Evolutionary conservation across 1,140 invertebrate species (phyloP).

Genomic region (Diuraphis noxia): DNA sequence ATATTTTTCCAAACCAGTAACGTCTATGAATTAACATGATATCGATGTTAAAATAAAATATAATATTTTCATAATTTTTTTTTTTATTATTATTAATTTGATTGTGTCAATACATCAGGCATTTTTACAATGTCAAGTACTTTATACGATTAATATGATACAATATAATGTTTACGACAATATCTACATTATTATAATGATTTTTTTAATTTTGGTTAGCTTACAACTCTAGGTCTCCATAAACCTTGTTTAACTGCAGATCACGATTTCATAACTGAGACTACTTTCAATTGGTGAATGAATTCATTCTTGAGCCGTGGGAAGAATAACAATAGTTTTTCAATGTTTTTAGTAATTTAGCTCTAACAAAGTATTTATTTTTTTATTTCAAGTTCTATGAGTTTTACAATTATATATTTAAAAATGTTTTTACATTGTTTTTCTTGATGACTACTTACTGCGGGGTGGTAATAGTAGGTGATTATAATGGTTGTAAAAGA

Average conservation of each 20-base stretch:
- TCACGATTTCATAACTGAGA: background rate
- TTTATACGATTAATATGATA: too few relatives aligned
- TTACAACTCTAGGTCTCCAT: background rate
- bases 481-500: background rate
- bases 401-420: background rate
- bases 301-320: background rate
- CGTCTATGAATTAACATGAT: background rate
- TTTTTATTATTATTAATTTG: too few relatives aligned
- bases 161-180: too few relatives aligned
- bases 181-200: too few relatives aligned
- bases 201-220: too few relatives aligned
- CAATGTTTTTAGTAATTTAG: background rate
- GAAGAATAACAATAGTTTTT: background rate
- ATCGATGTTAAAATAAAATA: background rate
- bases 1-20: fast-evolving
- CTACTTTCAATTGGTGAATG: background rate
- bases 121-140: too few relatives aligned
- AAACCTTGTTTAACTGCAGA: background rate
- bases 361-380: background rate
- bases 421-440: background rate
- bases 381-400: background rate
- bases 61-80: too few relatives aligned
- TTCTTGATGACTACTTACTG: background rate
- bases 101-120: too few relatives aligned
- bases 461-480: too few relatives aligned